Evolutionary conservation across 2,888 invertebrate species (phyloP).

Genomic region (Scaptomyza caliginosa): DNA sequence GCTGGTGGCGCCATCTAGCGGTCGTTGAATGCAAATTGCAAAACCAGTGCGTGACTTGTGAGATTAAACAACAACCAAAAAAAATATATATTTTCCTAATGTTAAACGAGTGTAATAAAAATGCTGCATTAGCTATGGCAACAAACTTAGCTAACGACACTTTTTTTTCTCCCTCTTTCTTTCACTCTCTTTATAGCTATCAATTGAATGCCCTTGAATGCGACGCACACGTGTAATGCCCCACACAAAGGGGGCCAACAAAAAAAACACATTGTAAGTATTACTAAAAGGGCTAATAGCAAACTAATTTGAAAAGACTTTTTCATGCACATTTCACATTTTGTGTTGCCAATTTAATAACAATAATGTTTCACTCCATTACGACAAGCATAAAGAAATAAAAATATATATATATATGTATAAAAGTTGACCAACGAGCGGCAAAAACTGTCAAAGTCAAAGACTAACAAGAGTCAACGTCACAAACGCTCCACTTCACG

Average conservation of each 20-base stretch:
- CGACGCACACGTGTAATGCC: conserved; percentile 61
- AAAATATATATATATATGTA: background rate
- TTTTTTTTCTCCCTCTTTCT: conserved; percentile 3
- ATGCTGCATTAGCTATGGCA: conserved; percentile 51
- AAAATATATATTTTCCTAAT: conserved; percentile 27
- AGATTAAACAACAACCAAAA: conserved; percentile 33
- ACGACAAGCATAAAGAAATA: background rate
- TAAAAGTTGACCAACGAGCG: conserved; percentile 21
- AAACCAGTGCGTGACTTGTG: conserved; percentile 74
- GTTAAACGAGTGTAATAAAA: conserved; percentile 1
- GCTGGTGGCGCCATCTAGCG: conserved; percentile 59
- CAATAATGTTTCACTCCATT: conserved; percentile 17
- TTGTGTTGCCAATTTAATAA: conserved; percentile 38
- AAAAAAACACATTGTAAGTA: conserved; percentile 27
- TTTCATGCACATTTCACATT: conserved; percentile 21
- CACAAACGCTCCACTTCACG: conserved; percentile 22
- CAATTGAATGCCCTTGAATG: conserved; percentile 36
- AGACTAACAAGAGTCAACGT: conserved; percentile 49
- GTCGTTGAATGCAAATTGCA: conserved; percentile 70
- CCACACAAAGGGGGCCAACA: conserved; percentile 37
- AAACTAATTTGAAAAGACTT: conserved; percentile 51
- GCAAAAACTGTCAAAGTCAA: conserved; percentile 63
- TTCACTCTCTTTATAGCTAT: background rate
- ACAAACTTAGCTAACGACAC: conserved; percentile 46
- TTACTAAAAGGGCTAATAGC: conserved; percentile 53